A percentile compares a stretch with the other conserved stretches of the same genome.
Evolutionary conservation across 1,140 invertebrate genomes (phyloP).

Genomic region (Vanessa tameamea): DNA sequence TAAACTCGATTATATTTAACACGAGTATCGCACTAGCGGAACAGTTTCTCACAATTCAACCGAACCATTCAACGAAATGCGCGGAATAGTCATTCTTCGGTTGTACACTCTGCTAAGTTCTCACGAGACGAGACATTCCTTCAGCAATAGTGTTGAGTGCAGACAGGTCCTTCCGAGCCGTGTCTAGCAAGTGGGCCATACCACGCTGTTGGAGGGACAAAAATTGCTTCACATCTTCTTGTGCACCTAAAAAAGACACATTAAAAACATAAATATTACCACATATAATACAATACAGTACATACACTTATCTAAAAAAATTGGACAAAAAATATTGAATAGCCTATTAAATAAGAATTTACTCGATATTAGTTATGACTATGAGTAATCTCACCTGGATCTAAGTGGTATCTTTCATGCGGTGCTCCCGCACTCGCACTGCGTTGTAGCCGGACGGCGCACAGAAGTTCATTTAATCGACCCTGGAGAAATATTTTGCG

Average conservation of each 20-base stretch:
- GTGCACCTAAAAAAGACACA: conserved; percentile 68
- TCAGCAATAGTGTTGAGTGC: conserved; percentile 91
- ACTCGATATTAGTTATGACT: background rate
- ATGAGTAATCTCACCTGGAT: conserved; percentile 69
- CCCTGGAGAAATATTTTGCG: conserved; percentile 80
- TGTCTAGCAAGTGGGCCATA: conserved; percentile 90
- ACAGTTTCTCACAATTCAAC: conserved; percentile 11
- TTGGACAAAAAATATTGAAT: no score
- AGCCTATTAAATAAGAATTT: no score
- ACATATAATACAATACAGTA: background rate
- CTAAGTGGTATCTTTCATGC: conserved; percentile 81
- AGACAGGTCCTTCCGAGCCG: conserved; percentile 88
- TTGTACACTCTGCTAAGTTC: conserved; percentile 48
- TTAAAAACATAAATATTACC: background rate
- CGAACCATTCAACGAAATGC: conserved; percentile 33
- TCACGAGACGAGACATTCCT: conserved; percentile 82
- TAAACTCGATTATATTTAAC: background rate
- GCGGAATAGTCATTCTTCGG: conserved; percentile 23
- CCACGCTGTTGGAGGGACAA: conserved; percentile 91
- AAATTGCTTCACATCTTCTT: conserved; percentile 87
- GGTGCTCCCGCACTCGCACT: conserved; percentile 78
- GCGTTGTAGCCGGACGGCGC: conserved; percentile 90
- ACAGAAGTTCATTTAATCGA: conserved; percentile 93
- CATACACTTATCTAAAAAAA: no score
- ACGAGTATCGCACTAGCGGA: background rate